Percentiles rank a stretch among this genome's conserved stretches.
Evolutionary conservation across 2,888 invertebrate species (phyloP).

Genomic region (Neocrepidodera transversa): DNA sequence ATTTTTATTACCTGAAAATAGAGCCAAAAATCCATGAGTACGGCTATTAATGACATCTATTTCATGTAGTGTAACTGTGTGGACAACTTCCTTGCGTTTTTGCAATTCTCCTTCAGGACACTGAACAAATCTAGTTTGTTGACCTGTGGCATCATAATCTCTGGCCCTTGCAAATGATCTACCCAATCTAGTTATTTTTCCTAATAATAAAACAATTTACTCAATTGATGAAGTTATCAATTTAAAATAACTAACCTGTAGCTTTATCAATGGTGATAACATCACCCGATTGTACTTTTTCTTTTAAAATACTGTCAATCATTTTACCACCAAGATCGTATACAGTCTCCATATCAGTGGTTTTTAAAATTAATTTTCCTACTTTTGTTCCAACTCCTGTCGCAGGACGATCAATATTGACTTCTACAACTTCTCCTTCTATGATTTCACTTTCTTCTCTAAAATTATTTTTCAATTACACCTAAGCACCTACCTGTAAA

Average conservation of each 20-base stretch:
- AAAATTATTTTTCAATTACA: conserved; percentile 16
- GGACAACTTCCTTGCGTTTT: conserved; percentile 96
- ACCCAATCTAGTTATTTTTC: conserved; percentile 70
- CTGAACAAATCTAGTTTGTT: conserved; percentile 86
- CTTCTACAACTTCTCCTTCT: conserved; percentile 98
- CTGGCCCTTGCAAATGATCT: conserved; percentile 94
- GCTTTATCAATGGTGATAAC: conserved; percentile 99
- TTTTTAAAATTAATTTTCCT: conserved; percentile 95
- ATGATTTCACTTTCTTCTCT: conserved; percentile 99
- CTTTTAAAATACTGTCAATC: conserved; percentile 95
- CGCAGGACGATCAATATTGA: conserved; percentile 94
- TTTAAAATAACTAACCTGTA: conserved; percentile 73
- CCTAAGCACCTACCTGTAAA: no score
- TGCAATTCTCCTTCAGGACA: conserved; percentile 99
- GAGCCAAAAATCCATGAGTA: conserved; percentile 95
- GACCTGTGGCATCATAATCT: conserved; percentile 96
- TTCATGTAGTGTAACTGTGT: conserved; percentile 98
- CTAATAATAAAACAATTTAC: conserved; percentile 39
- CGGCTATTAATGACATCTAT: conserved; percentile 99
- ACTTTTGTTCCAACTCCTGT: conserved; percentile 87
- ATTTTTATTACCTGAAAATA: conserved; percentile 92
- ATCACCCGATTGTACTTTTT: conserved; percentile 95
- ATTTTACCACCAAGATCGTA: conserved; percentile 98
- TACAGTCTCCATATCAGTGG: conserved; percentile 99
- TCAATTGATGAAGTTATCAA: not conserved